phyloP scores from a whole-genome alignment of 1,140 invertebrate species.

The Apis cerana region DNA sequence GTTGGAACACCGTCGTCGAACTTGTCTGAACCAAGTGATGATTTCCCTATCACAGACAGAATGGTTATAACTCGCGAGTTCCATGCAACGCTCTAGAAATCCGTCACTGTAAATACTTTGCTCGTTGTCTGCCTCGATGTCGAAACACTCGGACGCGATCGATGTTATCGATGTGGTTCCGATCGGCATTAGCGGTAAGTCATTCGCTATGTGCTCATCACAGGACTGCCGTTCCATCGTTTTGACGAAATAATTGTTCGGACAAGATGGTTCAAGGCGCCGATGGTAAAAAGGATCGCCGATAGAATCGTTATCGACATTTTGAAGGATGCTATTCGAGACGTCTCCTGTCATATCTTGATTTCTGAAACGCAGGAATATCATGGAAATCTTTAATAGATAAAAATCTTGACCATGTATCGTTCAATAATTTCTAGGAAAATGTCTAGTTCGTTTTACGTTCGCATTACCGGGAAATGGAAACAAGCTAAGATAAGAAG shows the following conservation, averaged over 20 bases:
- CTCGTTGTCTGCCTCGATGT: neutral
- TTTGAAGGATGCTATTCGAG: neutral
- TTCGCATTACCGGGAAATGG: conserved; percentile 5
- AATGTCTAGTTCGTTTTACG: neutral
- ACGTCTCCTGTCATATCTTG: neutral
- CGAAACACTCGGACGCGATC: neutral
- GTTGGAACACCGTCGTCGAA: conserved; percentile 29
- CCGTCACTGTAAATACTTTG: neutral
- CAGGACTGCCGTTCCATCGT: neutral
- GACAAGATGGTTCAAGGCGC: no score
- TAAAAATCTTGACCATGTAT: no score
- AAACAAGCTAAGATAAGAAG: neutral
- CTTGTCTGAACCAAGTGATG: conserved; percentile 43
- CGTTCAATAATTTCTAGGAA: neutral
- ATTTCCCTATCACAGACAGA: neutral
- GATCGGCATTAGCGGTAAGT: neutral
- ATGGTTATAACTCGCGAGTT: conserved; percentile 35
- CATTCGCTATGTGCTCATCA: neutral
- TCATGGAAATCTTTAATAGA: no score
- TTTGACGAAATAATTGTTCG: neutral
- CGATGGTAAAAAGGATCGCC: neutral
- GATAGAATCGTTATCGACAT: neutral
- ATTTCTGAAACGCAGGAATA: conserved; percentile 24
- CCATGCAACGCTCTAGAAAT: neutral
- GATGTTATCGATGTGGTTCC: neutral